Percentiles rank a stretch among this genome's conserved stretches.
These are phyloP conservation scores for Nesogale talazaci DNA, from an alignment of 2,113 vertebrate species.

Conservation along the genomic window DNA sequence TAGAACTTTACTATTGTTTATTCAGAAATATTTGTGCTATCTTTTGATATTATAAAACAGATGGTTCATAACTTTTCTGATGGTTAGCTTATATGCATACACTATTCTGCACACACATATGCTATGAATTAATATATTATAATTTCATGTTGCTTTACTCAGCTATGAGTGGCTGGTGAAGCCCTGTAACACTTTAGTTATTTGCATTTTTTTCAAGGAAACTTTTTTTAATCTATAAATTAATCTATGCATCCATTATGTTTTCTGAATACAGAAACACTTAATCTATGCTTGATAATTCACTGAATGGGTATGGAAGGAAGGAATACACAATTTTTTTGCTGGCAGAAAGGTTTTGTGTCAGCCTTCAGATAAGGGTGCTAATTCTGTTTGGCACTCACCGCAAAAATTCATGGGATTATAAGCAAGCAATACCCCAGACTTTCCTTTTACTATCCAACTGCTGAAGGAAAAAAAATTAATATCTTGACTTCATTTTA, in stretches of 20 bases:
- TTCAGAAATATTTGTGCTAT: not conserved
- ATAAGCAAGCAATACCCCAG: slow-evolving; percentile 28
- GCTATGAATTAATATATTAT: not conserved
- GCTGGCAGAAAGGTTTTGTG: not conserved
- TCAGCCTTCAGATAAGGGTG: not conserved
- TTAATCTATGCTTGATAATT: not conserved
- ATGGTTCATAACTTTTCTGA: not conserved
- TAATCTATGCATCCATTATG: not conserved
- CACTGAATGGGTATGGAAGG: not conserved
- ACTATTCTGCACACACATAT: not conserved
- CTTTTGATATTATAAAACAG: not conserved
- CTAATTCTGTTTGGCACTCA: not conserved
- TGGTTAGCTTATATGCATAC: not conserved
- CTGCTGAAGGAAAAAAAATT: slow-evolving; percentile 11
- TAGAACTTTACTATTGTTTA: not conserved
- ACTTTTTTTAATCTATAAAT: slow-evolving; percentile 22
- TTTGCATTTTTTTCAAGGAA: not conserved
- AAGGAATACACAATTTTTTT: slow-evolving; percentile 6
- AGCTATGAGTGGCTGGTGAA: too few species aligned
- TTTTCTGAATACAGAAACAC: not conserved
- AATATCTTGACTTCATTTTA: slow-evolving; percentile 60
- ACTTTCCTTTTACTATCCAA: not conserved
- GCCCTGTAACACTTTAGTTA: not conserved
- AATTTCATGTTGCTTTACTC: not conserved
- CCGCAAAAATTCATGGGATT: not conserved